Conservation (phyloP, 2,113 vertebrate species). For the Haplochromis burtoni region DNA sequence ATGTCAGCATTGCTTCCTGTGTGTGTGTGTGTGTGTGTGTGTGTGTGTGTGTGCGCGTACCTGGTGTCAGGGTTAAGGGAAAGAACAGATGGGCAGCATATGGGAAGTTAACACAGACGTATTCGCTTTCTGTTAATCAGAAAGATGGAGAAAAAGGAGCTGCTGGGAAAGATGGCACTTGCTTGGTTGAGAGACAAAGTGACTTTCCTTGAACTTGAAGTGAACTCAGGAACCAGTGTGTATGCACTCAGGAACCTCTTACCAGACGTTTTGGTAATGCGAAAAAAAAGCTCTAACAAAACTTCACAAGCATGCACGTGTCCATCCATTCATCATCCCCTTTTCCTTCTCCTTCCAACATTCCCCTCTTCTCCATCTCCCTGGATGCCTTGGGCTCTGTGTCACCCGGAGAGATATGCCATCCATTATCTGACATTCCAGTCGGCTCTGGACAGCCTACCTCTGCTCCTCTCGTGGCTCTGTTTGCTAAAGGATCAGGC, state of each 20-base stretch:
- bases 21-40: not conserved
- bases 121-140: slow-evolving; percentile 8
- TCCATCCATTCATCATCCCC: slow-evolving; percentile 39
- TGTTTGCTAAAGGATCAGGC: not conserved
- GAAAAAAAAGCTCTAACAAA: not conserved
- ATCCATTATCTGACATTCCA: slow-evolving; percentile 53
- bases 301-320: slow-evolving; percentile 56
- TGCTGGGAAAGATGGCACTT: not conserved
- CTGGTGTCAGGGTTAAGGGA: not conserved
- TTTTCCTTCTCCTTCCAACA: not conserved
- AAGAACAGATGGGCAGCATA: not conserved
- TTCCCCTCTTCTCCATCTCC: not conserved
- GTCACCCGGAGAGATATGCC: slow-evolving; percentile 45
- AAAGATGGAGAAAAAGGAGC: not conserved
- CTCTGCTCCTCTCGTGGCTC: not conserved
- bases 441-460: slow-evolving; percentile 5
- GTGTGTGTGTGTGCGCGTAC: not conserved
- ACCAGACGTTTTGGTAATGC: not conserved
- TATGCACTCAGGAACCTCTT: slow-evolving; percentile 22
- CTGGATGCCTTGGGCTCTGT: slow-evolving; percentile 30
- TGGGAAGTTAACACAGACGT: slow-evolving; percentile 10
- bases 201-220: slow-evolving; percentile 38
- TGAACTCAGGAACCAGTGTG: slow-evolving; percentile 24
- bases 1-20: not conserved
- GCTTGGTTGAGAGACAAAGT: not conserved